A percentile compares a stretch with the other conserved stretches of the same genome.
Conservation (phyloP, 2,113 vertebrate species). For the Psittacus erithacus region DNA sequence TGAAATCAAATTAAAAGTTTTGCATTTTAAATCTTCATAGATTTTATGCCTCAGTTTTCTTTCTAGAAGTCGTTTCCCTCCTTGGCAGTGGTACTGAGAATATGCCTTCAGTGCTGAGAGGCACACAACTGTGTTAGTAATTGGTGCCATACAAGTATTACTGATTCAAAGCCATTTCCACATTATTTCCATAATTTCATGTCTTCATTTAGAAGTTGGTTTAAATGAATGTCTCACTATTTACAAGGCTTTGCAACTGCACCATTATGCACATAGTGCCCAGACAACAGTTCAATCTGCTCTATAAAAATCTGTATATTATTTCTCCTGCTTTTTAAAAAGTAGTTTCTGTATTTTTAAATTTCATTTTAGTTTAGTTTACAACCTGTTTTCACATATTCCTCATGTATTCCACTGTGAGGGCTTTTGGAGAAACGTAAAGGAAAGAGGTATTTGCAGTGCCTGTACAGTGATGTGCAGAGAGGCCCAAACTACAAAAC, state of each 20-base stretch:
- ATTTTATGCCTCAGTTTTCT: neutral
- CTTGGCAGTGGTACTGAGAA: neutral
- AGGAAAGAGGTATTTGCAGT: constrained; percentile 44
- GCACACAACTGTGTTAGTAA: neutral
- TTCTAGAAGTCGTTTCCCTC: neutral
- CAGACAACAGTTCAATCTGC: neutral
- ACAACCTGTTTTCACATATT: constrained; percentile 38
- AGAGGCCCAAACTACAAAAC: constrained; percentile 65
- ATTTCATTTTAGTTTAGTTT: constrained; percentile 40
- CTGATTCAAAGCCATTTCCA: neutral
- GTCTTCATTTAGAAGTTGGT: neutral
- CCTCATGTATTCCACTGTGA: constrained; percentile 21
- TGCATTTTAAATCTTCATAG: neutral
- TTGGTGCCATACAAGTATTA: neutral
- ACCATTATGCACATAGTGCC: neutral
- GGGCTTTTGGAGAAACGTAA: constrained; percentile 38
- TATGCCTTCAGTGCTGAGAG: neutral
- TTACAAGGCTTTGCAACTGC: neutral
- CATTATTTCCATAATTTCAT: neutral
- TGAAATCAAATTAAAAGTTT: neutral
- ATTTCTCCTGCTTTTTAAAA: constrained; percentile 26
- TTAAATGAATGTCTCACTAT: neutral
- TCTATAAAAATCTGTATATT: neutral
- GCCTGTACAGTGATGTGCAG: constrained; percentile 36
- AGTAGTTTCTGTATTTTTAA: neutral